These are phyloP conservation scores for Corythornis madagascariensis DNA, from an alignment of 2,113 vertebrate species.

Conservation along the genomic window DNA sequence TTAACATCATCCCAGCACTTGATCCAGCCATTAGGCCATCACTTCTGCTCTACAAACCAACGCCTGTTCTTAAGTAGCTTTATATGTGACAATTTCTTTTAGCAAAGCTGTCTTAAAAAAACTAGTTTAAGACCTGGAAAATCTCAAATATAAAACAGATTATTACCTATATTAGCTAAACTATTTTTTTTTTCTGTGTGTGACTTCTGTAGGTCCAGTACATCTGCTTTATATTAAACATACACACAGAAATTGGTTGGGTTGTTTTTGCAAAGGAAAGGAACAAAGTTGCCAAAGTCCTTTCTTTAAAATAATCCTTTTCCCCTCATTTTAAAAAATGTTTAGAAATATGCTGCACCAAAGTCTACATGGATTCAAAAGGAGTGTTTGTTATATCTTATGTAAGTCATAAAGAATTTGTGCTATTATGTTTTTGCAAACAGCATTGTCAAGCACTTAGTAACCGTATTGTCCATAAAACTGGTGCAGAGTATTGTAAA, in stretches of 20 bases:
- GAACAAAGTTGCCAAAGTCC: background rate
- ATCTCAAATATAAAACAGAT: background rate
- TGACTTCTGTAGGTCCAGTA: fast-evolving
- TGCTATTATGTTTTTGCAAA: background rate
- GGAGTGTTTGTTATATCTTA: background rate
- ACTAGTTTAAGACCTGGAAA: background rate
- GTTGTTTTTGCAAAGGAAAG: background rate
- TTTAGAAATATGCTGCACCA: background rate
- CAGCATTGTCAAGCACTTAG: background rate
- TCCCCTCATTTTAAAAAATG: fast-evolving
- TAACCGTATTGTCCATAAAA: background rate
- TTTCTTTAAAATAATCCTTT: background rate
- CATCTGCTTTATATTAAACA: background rate
- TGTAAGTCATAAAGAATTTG: background rate
- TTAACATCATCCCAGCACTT: background rate
- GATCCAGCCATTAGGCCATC: fast-evolving
- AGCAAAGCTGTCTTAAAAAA: background rate
- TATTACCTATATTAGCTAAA: background rate
- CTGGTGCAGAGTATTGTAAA: background rate
- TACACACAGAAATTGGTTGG: fast-evolving
- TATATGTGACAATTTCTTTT: background rate
- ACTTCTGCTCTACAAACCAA: background rate
- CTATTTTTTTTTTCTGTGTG: fast-evolving
- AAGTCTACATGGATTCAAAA: background rate
- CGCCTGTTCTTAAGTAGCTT: fast-evolving